Evolutionary conservation across 2,888 invertebrate genomes (phyloP).

Genomic region (Lepeophtheirus nordmannii): DNA sequence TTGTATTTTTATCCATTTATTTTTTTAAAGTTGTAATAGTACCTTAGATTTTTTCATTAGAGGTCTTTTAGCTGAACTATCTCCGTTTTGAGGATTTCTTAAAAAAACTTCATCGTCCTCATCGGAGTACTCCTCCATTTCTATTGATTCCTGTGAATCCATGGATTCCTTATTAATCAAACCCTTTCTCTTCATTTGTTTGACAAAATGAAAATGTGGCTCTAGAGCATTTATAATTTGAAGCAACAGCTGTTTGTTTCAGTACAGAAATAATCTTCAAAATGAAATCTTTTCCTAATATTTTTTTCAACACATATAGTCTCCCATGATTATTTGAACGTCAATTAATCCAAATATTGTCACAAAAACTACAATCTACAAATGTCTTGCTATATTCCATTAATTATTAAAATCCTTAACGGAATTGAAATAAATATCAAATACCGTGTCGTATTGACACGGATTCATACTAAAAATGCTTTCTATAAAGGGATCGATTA

Average conservation of each 20-base stretch:
- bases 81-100: conserved; percentile 52
- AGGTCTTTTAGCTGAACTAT: conserved; percentile 52
- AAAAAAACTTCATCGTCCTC: conserved; percentile 63
- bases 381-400: no score
- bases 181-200: conserved; percentile 4
- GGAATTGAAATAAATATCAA: no score
- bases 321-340: no score
- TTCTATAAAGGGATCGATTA: not conserved
- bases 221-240: not conserved
- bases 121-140: conserved; percentile 48
- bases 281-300: no score
- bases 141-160: conserved; percentile 39
- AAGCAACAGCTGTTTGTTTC: conserved; percentile 5
- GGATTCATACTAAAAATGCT: not conserved
- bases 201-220: no score
- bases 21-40: not conserved
- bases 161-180: conserved; percentile 8
- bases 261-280: not conserved
- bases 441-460: no score
- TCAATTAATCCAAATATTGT: no score
- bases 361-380: no score
- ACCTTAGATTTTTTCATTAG: conserved; percentile 51
- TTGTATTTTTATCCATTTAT: no score
- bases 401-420: no score
- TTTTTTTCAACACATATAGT: no score